Percentiles rank a stretch among this genome's conserved stretches.
These are phyloP conservation scores for Sclerurus mexicanus DNA, from an alignment of 2,113 vertebrate genomes.

Conservation along the genomic window DNA sequence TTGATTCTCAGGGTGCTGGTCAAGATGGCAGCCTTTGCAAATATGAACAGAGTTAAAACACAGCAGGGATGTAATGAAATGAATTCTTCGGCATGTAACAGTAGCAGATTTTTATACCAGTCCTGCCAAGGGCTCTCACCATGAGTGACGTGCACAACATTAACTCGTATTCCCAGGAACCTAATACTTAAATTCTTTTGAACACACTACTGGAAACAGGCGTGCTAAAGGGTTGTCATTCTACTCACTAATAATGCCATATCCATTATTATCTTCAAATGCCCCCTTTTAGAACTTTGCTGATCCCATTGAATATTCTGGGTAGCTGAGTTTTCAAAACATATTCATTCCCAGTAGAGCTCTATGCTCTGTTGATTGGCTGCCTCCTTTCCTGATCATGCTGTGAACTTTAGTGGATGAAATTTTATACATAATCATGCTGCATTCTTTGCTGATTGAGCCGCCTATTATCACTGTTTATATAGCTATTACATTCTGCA, in stretches of 20 bases:
- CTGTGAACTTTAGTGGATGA: conserved; percentile 67
- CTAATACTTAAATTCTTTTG: background rate
- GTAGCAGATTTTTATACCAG: background rate
- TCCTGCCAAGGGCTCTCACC: background rate
- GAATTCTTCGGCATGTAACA: background rate
- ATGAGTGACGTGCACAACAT: background rate
- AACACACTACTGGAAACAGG: background rate
- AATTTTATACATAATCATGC: conserved; percentile 70
- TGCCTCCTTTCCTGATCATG: conserved; percentile 55
- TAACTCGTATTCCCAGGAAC: background rate
- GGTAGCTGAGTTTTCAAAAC: conserved; percentile 62
- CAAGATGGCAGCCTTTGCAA: conserved; percentile 16
- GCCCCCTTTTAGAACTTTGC: conserved; percentile 31
- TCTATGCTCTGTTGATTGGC: conserved; percentile 20
- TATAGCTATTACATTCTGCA: conserved; percentile 26
- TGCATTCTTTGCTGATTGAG: conserved; percentile 71
- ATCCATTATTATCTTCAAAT: conserved; percentile 11
- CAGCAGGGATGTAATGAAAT: background rate
- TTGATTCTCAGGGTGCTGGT: background rate
- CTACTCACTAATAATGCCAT: background rate
- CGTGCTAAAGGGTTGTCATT: background rate
- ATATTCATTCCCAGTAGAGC: conserved; percentile 47
- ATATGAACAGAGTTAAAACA: background rate
- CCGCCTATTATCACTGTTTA: conserved; percentile 47
- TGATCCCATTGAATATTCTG: conserved; percentile 33